phyloP scores from a whole-genome alignment of 2,888 invertebrate genomes.

The Drosophila phalerata region DNA sequence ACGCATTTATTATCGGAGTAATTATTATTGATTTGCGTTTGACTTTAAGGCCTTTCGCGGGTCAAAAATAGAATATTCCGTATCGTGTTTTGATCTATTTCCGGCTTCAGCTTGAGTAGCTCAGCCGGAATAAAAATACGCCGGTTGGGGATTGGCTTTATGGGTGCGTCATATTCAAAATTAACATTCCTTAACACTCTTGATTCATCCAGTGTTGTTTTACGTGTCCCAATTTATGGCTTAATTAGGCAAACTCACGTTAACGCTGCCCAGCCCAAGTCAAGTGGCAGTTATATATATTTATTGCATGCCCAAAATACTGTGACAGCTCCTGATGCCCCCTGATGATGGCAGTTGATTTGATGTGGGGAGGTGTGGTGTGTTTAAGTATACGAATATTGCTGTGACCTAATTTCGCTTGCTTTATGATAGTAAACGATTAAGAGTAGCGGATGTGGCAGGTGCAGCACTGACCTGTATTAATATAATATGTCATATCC shows the following conservation, averaged over 20 bases:
- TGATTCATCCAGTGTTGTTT: conserved; percentile 30
- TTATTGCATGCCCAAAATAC: conserved; percentile 46
- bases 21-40: conserved; percentile 64
- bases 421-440: conserved; percentile 19
- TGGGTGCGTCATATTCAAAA: conserved; percentile 44
- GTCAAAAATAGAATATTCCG: conserved; percentile 55
- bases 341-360: neutral
- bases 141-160: conserved; percentile 21
- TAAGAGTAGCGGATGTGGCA: conserved; percentile 29
- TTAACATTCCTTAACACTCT: conserved; percentile 30
- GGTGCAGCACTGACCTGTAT: conserved; percentile 66
- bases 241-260: conserved; percentile 67
- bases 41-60: conserved; percentile 25
- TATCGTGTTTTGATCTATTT: conserved; percentile 54
- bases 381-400: conserved; percentile 40
- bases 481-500: conserved; percentile 41
- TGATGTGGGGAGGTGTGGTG: conserved; percentile 27
- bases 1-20: conserved; percentile 51
- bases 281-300: conserved; percentile 40
- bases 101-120: conserved; percentile 30
- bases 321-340: conserved; percentile 23
- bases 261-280: conserved; percentile 38
- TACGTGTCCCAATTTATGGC: conserved; percentile 41
- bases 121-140: conserved; percentile 5
- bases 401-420: conserved; percentile 62